Conservation (phyloP, 2,888 invertebrate genomes). For the Mythimna albipuncta region DNA sequence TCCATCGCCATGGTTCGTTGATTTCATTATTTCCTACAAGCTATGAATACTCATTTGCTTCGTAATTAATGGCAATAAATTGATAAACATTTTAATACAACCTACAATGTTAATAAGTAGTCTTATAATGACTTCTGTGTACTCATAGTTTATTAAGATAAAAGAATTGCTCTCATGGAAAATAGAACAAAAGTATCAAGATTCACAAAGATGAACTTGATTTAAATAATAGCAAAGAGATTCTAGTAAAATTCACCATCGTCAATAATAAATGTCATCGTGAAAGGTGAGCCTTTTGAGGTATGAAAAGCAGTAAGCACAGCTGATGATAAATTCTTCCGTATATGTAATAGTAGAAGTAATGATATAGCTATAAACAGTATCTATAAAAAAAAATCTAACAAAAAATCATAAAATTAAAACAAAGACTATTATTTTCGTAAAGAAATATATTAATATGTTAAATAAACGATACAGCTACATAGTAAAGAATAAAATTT, state of each 20-base stretch:
- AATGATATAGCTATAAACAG: background rate
- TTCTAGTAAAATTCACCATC: background rate
- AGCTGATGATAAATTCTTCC: background rate
- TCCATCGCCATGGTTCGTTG: constrained; percentile 40
- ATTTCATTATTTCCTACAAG: constrained; percentile 60
- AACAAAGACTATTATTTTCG: background rate
- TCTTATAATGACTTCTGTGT: background rate
- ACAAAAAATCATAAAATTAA: background rate
- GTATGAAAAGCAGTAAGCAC: background rate
- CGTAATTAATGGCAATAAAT: constrained; percentile 58
- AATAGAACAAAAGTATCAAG: background rate
- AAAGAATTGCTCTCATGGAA: background rate
- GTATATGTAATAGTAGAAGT: too few relatives aligned
- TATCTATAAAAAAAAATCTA: background rate
- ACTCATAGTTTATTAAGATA: background rate
- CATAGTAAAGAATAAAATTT: constrained; percentile 46
- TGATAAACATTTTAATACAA: constrained; percentile 46
- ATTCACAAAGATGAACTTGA: background rate
- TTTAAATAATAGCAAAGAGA: background rate
- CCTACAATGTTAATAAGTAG: constrained; percentile 9
- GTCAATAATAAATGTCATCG: background rate
- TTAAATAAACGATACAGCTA: background rate
- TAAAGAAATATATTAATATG: background rate
- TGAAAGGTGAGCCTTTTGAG: background rate
- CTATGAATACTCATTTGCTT: constrained; percentile 33